phyloP scores from a whole-genome alignment of 1,140 invertebrate genomes.

The Panagrolaimus sp. region DNA sequence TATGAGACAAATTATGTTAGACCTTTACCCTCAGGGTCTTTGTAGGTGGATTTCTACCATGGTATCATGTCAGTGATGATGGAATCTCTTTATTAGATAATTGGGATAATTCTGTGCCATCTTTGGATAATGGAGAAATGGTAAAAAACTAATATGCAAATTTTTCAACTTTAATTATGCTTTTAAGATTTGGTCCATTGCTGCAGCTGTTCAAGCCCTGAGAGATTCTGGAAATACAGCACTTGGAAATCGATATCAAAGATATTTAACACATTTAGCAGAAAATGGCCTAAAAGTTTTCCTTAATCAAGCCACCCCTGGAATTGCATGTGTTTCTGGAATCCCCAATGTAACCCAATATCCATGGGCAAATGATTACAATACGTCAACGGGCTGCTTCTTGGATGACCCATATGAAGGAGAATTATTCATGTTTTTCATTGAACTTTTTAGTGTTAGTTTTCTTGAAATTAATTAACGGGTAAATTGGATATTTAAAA shows the following conservation, averaged over 20 bases:
- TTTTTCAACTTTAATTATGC: background rate
- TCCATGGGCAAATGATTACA: background rate
- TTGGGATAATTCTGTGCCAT: slow-evolving; percentile 22
- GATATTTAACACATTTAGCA: background rate
- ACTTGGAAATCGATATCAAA: background rate
- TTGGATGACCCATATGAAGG: slow-evolving; percentile 27
- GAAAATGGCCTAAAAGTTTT: background rate
- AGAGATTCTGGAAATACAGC: background rate
- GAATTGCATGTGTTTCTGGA: background rate
- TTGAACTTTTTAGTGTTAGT: slow-evolving; percentile 10
- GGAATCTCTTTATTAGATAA: slow-evolving; percentile 7
- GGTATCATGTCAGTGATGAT: slow-evolving; percentile 22
- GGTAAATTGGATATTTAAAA: too few species aligned
- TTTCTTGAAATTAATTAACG: too few species aligned
- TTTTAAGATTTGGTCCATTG: background rate
- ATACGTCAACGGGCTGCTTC: background rate
- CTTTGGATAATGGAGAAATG: slow-evolving; percentile 25
- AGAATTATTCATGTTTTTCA: slow-evolving; percentile 22
- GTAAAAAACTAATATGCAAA: background rate
- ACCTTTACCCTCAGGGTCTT: too few species aligned
- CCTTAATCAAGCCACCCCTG: background rate
- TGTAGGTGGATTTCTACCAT: slow-evolving; percentile 12
- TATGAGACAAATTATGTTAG: too few species aligned
- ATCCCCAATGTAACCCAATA: background rate
- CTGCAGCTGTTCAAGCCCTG: background rate